A percentile compares a stretch with the other conserved stretches of the same genome.
These are phyloP conservation scores for Amblyornis subalaris DNA, from an alignment of 2,113 vertebrate species.

Conservation along the genomic window DNA sequence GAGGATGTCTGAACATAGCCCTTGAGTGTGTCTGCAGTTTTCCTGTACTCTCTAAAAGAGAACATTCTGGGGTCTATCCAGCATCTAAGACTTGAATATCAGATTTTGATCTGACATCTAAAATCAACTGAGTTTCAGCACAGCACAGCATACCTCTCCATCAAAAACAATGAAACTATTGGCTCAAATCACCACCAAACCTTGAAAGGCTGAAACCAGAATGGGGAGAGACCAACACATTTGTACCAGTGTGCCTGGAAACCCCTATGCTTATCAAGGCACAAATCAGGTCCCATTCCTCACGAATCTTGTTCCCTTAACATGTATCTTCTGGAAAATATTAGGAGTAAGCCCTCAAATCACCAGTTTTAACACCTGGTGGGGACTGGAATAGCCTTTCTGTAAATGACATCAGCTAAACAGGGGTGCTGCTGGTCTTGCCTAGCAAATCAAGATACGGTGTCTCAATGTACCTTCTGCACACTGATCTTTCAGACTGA, in stretches of 20 bases:
- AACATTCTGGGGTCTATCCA: neutral
- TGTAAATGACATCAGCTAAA: neutral
- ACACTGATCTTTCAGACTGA: neutral
- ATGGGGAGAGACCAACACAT: rapidly evolving
- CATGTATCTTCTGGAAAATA: neutral
- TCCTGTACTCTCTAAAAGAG: neutral
- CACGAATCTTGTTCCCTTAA: neutral
- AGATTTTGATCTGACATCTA: neutral
- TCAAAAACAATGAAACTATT: neutral
- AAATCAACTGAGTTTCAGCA: neutral
- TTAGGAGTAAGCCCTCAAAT: neutral
- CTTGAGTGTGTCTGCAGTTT: neutral
- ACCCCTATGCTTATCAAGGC: neutral
- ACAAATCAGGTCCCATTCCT: neutral
- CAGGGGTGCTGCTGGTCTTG: neutral
- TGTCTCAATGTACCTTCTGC: neutral
- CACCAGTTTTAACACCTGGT: neutral
- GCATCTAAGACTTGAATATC: neutral
- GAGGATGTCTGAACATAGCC: neutral
- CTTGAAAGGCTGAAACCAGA: neutral
- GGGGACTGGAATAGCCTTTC: neutral
- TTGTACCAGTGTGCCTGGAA: neutral
- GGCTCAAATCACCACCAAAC: neutral
- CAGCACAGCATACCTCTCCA: neutral
- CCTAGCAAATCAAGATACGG: neutral